A percentile compares a stretch with the other conserved stretches of the same genome.
phyloP scores from a whole-genome alignment of 2,113 vertebrate species.

The Petroica traversi region DNA sequence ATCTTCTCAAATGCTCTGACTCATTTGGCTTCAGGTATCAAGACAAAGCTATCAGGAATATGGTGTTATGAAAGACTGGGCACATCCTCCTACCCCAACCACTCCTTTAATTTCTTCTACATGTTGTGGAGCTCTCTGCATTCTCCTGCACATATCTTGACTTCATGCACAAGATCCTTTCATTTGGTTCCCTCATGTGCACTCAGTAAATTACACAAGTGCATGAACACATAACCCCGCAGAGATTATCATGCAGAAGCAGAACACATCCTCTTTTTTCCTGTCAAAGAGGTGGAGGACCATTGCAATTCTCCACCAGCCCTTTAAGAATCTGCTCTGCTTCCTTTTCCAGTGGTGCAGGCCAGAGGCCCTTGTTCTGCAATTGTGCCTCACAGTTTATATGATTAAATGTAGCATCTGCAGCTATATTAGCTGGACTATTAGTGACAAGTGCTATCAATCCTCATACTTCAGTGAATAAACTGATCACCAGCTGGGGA shows the following conservation, averaged over 20 bases:
- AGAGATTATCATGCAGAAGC: background rate
- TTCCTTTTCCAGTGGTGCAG: background rate
- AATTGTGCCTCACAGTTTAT: background rate
- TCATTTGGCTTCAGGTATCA: background rate
- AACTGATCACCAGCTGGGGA: constrained; percentile 26
- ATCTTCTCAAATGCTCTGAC: background rate
- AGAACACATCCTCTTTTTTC: background rate
- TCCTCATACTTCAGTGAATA: constrained; percentile 39
- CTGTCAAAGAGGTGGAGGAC: background rate
- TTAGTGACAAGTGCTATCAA: constrained; percentile 54
- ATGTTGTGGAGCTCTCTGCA: background rate
- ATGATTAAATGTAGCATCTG: constrained; percentile 56
- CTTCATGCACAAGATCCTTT: background rate
- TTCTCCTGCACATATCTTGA: background rate
- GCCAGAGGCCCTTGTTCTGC: constrained; percentile 25
- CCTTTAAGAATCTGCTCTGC: background rate
- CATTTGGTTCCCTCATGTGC: background rate
- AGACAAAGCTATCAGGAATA: background rate
- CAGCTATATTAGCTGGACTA: constrained; percentile 36
- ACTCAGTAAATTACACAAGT: background rate
- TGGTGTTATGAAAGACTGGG: background rate
- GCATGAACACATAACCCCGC: background rate
- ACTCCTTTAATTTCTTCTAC: background rate
- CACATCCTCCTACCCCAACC: background rate
- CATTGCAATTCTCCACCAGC: background rate